Percentiles rank a stretch among this genome's conserved stretches.
phyloP scores from a whole-genome alignment of 2,113 vertebrate species.

The Semnornis frantzii region DNA sequence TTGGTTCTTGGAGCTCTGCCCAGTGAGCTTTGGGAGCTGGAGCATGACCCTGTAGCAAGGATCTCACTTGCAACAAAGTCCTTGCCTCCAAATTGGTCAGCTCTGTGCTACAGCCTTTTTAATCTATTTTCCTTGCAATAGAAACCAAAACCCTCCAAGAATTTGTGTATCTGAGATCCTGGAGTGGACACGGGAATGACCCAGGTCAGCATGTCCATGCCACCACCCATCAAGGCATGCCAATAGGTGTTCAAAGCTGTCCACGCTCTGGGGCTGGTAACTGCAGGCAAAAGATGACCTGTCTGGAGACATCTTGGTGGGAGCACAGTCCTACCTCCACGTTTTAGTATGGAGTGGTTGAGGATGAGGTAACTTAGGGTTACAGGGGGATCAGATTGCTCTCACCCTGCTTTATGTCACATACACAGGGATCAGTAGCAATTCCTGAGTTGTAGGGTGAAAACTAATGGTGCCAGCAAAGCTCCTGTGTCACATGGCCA shows the following conservation, averaged over 20 bases:
- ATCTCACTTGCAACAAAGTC: neutral
- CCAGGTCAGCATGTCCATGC: fast-evolving
- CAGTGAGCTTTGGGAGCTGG: neutral
- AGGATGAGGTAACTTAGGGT: neutral
- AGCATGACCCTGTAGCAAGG: neutral
- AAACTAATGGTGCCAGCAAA: neutral
- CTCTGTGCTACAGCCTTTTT: fast-evolving
- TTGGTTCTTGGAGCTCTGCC: neutral
- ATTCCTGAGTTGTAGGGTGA: neutral
- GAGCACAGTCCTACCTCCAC: neutral
- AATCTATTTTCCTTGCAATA: neutral
- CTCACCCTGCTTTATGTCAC: fast-evolving
- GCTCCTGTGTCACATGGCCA: fast-evolving
- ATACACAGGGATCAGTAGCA: fast-evolving
- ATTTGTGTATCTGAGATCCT: neutral
- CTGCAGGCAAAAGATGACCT: neutral
- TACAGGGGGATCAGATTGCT: neutral
- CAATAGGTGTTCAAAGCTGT: neutral
- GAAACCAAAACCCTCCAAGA: neutral
- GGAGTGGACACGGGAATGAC: fast-evolving
- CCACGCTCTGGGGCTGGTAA: fast-evolving
- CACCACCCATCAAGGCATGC: neutral
- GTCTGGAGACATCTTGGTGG: neutral
- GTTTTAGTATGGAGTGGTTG: neutral
- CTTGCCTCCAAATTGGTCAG: neutral